Percentiles rank a stretch among this genome's conserved stretches.
Evolutionary conservation across 2,113 vertebrate genomes (phyloP).

Genomic region (Cyprinodon brontotheroides): DNA sequence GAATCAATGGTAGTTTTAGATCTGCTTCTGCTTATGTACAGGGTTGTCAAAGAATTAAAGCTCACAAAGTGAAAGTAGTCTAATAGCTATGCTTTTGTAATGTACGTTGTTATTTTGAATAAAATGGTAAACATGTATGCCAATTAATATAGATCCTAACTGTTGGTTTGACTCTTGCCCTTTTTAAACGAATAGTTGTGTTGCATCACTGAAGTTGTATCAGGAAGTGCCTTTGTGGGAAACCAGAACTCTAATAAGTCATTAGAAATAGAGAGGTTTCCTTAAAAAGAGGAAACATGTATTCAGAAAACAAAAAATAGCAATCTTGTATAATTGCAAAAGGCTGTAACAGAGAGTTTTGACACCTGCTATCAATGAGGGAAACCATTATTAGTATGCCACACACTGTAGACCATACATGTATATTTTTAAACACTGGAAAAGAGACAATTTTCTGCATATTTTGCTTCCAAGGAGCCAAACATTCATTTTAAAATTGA

Average conservation of each 20-base stretch:
- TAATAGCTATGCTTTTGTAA: not conserved
- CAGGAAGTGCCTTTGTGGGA: conserved; percentile 6
- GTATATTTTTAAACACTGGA: not conserved
- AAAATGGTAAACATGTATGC: not conserved
- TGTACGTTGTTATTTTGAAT: not conserved
- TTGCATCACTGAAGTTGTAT: not conserved
- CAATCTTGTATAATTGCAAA: not conserved
- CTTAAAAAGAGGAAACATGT: not conserved
- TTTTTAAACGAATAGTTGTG: not conserved
- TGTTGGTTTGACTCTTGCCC: not conserved
- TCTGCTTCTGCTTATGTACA: not conserved
- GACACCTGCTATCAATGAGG: not conserved
- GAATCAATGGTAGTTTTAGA: too few species aligned
- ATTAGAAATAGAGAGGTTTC: not conserved
- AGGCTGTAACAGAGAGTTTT: not conserved
- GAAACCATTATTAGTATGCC: not conserved
- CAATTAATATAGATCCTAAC: not conserved
- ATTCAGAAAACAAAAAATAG: not conserved
- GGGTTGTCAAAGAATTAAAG: not conserved
- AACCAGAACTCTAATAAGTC: conserved; percentile 5
- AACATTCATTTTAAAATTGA: too few species aligned
- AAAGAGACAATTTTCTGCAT: too few species aligned
- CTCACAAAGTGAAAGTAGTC: not conserved
- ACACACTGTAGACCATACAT: not conserved
- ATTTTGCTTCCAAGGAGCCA: too few species aligned